These are phyloP conservation scores for Acinonyx jubatus DNA, from an alignment of 2,113 vertebrate species.

Conservation along the genomic window DNA sequence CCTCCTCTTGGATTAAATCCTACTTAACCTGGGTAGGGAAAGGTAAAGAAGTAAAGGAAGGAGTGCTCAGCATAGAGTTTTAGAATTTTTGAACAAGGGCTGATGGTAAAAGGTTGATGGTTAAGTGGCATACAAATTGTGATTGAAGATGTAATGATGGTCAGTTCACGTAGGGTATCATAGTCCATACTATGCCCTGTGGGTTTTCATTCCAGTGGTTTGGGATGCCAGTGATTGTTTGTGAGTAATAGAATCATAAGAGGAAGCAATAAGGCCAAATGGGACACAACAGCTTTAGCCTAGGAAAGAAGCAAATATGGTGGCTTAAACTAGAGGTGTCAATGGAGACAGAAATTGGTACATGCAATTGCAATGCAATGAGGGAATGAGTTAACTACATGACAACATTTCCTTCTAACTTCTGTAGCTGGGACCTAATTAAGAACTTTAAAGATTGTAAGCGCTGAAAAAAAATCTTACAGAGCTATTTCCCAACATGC, in stretches of 20 bases:
- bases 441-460: neutral
- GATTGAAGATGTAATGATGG: neutral
- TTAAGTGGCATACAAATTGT: neutral
- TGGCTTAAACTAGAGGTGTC: neutral
- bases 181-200: neutral
- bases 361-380: neutral
- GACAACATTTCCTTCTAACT: neutral
- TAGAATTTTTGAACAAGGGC: neutral
- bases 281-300: neutral
- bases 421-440: neutral
- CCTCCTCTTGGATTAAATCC: neutral
- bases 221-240: neutral
- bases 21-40: neutral
- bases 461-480: neutral
- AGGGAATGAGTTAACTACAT: neutral
- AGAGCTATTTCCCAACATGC: neutral
- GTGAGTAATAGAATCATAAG: neutral
- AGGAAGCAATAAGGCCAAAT: neutral
- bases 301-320: neutral
- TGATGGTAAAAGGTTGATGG: neutral
- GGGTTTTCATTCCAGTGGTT: neutral
- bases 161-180: neutral
- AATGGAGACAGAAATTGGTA: neutral
- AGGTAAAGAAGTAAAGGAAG: neutral
- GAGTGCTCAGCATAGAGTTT: neutral